These are phyloP conservation scores for Saxidomus purpurata DNA, from an alignment of 1,140 invertebrate species.

Conservation along the genomic window DNA sequence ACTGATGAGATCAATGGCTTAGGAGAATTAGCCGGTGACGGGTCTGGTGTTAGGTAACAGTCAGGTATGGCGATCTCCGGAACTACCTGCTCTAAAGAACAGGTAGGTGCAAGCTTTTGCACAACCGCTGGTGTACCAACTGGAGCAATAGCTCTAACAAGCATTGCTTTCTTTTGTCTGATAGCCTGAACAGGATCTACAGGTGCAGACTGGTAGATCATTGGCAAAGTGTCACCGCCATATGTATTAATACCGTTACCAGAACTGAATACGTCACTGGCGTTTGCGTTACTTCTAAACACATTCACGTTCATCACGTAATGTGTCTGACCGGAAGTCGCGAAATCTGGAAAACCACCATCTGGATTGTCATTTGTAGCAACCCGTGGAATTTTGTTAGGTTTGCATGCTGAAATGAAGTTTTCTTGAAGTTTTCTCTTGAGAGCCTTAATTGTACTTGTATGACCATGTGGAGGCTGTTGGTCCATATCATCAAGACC, in stretches of 20 bases:
- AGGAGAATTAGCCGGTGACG: conserved; percentile 81
- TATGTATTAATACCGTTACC: conserved; percentile 37
- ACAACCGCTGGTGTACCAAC: conserved; percentile 54
- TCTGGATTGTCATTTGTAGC: conserved; percentile 18
- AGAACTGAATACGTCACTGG: neutral
- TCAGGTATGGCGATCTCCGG: conserved; percentile 80
- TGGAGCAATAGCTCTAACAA: conserved; percentile 36
- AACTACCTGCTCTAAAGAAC: conserved; percentile 79
- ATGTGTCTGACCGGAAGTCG: conserved; percentile 20
- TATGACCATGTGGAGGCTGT: conserved; percentile 69
- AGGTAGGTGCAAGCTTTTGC: conserved; percentile 46
- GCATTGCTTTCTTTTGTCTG: conserved; percentile 59
- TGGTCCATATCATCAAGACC: conserved; percentile 61
- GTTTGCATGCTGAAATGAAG: conserved; percentile 77
- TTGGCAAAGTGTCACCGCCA: conserved; percentile 67
- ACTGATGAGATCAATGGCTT: conserved; percentile 70
- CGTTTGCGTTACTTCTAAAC: conserved; percentile 34
- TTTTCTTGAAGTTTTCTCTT: conserved; percentile 82
- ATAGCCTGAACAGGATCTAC: conserved; percentile 52
- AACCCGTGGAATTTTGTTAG: conserved; percentile 77
- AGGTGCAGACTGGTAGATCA: conserved; percentile 60
- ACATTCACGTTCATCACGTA: conserved; percentile 63
- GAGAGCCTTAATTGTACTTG: conserved; percentile 79
- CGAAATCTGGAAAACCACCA: conserved; percentile 44
- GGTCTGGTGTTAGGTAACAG: conserved; percentile 82